These are phyloP conservation scores for Apis laboriosa DNA, from an alignment of 1,140 invertebrate species.

Conservation along the genomic window DNA sequence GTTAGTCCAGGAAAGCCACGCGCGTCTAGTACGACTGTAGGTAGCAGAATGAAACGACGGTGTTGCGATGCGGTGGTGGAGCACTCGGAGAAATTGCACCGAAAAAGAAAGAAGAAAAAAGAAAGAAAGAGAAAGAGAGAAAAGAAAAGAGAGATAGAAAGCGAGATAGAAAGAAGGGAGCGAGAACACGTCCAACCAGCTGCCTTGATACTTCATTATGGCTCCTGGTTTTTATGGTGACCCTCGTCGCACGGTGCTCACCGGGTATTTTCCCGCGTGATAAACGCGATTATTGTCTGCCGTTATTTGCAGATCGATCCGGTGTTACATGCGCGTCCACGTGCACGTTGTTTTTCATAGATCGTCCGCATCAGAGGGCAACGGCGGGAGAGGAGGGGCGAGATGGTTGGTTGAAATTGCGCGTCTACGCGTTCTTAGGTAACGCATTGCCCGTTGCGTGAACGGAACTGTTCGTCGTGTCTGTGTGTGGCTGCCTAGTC, in stretches of 20 bases:
- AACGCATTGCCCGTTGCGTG: constrained; percentile 64
- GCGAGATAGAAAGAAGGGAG: not conserved
- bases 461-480: constrained; percentile 49
- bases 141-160: not conserved
- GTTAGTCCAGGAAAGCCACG: constrained; percentile 20
- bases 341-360: constrained; percentile 50
- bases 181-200: not conserved
- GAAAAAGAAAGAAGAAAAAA: not conserved
- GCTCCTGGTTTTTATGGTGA: constrained; percentile 7
- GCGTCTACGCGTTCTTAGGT: constrained; percentile 63
- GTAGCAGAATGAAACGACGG: constrained; percentile 15
- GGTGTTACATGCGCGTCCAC: constrained; percentile 53
- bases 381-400: not conserved
- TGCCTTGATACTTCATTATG: constrained; percentile 14
- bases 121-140: not conserved
- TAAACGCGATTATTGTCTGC: constrained; percentile 60
- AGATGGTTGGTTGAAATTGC: constrained; percentile 45
- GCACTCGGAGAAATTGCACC: constrained; percentile 8
- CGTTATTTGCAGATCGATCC: constrained; percentile 52
- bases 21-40: constrained; percentile 1
- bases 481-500: not conserved
- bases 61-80: not conserved
- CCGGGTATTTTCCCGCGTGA: constrained; percentile 46
- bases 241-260: constrained; percentile 16
- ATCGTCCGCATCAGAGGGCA: constrained; percentile 31